Evolutionary conservation across 2,113 vertebrate genomes (phyloP).

Genomic region (Haemorhous mexicanus): DNA sequence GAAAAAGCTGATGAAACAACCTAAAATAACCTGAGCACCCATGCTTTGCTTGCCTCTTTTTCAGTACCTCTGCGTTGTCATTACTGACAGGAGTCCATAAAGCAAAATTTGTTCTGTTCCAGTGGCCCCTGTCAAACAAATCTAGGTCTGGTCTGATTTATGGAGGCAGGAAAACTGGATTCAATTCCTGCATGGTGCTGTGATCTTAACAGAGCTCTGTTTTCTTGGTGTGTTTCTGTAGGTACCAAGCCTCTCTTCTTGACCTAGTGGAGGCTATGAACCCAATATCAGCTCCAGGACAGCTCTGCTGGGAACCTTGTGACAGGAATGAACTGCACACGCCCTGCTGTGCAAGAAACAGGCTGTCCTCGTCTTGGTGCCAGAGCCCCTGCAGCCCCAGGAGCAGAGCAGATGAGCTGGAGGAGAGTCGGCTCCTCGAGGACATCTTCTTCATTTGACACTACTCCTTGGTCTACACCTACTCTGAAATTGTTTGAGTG

Average conservation of each 20-base stretch:
- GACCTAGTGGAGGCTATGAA: constrained; percentile 84
- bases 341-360: background rate
- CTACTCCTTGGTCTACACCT: background rate
- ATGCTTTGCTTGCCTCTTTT: background rate
- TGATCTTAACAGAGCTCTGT: background rate
- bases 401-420: constrained; percentile 69
- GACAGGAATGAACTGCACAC: background rate
- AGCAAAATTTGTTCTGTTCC: background rate
- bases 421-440: constrained; percentile 89
- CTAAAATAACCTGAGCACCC: background rate
- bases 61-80: background rate
- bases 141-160: background rate
- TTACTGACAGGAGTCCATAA: background rate
- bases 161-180: background rate
- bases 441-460: constrained; percentile 95
- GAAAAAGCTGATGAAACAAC: background rate
- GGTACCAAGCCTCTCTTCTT: constrained; percentile 80
- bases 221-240: constrained; percentile 56
- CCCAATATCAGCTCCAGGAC: constrained; percentile 57
- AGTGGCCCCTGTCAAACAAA: background rate
- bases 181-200: background rate
- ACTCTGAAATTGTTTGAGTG: constrained; percentile 64
- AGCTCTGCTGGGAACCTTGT: background rate
- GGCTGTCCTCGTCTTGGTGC: background rate
- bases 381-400: constrained; percentile 37